Conservation (phyloP, 2,113 vertebrate species). For the Anthoscopus minutus region DNA sequence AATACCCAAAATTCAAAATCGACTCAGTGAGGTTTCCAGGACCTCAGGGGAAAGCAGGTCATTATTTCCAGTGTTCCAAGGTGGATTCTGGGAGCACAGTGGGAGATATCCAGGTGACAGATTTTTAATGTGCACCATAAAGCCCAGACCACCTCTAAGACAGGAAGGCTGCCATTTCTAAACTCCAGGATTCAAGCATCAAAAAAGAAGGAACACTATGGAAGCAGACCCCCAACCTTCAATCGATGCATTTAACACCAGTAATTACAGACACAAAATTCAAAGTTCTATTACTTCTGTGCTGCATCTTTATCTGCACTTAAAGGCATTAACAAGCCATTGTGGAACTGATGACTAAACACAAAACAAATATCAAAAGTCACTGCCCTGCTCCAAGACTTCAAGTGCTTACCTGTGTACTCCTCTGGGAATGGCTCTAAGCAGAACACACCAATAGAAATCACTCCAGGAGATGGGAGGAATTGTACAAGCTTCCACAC, state of each 20-base stretch:
- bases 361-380: not conserved
- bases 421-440: not conserved
- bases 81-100: not conserved
- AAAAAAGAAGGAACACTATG: not conserved
- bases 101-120: not conserved
- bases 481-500: not conserved
- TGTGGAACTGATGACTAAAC: not conserved
- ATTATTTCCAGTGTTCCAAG: not conserved
- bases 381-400: not conserved
- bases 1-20: not conserved
- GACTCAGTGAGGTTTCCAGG: not conserved
- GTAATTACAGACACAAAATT: not conserved
- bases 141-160: not conserved
- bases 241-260: not conserved
- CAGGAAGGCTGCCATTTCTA: not conserved
- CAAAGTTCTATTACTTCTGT: not conserved
- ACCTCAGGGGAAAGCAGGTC: not conserved
- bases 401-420: not conserved
- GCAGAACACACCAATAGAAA: not conserved
- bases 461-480: not conserved
- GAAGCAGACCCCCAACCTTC: not conserved
- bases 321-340: not conserved
- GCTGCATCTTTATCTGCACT: not conserved
- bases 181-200: not conserved
- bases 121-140: not conserved